Percentiles rank a stretch among this genome's conserved stretches.
These are phyloP conservation scores for Trogon surrucura DNA, from an alignment of 2,113 vertebrate genomes.

Conservation along the genomic window DNA sequence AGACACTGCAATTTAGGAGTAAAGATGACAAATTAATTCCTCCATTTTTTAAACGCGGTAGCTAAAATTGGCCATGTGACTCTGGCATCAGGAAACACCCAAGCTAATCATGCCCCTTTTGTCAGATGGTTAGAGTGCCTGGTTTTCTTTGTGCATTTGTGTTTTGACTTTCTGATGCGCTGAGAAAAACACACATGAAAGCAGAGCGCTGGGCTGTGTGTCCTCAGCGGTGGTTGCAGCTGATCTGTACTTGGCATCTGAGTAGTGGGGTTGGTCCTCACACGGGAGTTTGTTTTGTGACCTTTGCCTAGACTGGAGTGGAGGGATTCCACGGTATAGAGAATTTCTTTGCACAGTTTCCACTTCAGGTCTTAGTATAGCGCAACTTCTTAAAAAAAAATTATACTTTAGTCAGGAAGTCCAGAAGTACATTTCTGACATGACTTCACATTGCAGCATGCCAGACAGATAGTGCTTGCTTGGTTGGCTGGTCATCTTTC, in stretches of 20 bases:
- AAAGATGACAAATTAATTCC: not conserved
- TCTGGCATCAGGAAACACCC: not conserved
- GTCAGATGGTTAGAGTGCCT: fast-evolving
- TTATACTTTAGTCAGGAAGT: not conserved
- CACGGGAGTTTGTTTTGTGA: not conserved
- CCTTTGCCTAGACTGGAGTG: not conserved
- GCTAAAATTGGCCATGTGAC: not conserved
- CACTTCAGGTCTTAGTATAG: not conserved
- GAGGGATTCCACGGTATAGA: not conserved
- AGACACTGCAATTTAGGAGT: not conserved
- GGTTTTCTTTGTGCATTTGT: not conserved
- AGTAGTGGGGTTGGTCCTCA: not conserved
- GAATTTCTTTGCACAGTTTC: not conserved
- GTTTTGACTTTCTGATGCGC: not conserved
- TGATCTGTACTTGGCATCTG: not conserved
- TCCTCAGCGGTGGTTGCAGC: not conserved
- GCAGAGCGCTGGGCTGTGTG: not conserved
- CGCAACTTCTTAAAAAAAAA: not conserved
- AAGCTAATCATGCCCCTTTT: not conserved
- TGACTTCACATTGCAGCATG: not conserved
- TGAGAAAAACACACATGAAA: not conserved
- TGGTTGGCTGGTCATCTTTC: not conserved
- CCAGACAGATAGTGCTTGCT: not conserved
- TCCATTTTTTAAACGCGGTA: not conserved
- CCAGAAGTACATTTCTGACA: not conserved